phyloP scores from a whole-genome alignment of 2,797 vertebrate species.

The Arrhamphus sclerolepis region DNA sequence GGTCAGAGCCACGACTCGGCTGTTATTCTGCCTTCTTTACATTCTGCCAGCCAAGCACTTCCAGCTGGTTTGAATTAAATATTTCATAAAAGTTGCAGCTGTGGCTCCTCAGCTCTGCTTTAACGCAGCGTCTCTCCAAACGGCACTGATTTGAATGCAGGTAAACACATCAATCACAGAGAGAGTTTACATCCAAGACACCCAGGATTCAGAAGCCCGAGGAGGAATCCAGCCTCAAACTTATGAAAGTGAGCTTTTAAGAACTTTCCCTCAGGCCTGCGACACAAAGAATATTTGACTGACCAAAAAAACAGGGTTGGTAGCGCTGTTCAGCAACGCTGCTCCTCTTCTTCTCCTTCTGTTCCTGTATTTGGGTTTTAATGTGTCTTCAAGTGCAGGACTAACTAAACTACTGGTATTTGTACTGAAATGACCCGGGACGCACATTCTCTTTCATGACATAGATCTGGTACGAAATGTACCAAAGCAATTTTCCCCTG shows the following conservation, averaged over 20 bases:
- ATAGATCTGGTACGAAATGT: no score
- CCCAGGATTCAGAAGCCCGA: slow-evolving; percentile 31
- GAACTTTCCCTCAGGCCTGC: not conserved
- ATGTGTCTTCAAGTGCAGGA: no score
- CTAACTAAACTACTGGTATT: no score
- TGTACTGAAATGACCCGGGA: no score
- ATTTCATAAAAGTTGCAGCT: slow-evolving; percentile 59
- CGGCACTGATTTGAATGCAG: slow-evolving; percentile 29
- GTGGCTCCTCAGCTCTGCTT: slow-evolving; percentile 19
- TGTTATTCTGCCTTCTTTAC: slow-evolving; percentile 5
- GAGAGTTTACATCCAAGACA: slow-evolving; percentile 31
- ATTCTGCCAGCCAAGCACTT: slow-evolving; percentile 51
- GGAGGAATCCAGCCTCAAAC: slow-evolving; percentile 13
- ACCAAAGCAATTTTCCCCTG: no score
- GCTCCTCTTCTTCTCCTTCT: no score
- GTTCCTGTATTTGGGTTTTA: no score
- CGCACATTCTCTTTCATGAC: no score
- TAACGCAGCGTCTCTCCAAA: slow-evolving; percentile 34
- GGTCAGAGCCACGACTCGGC: slow-evolving; percentile 14
- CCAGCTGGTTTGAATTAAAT: slow-evolving; percentile 40
- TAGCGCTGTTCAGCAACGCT: no score
- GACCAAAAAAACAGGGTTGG: no score
- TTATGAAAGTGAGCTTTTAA: slow-evolving; percentile 26
- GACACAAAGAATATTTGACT: no score
- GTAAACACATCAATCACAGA: slow-evolving; percentile 61